Evolutionary conservation across 2,113 vertebrate species (phyloP), one percentile per base, ranked within the genome.

Genomic region (Cynoglossus semilaevis): DNA sequence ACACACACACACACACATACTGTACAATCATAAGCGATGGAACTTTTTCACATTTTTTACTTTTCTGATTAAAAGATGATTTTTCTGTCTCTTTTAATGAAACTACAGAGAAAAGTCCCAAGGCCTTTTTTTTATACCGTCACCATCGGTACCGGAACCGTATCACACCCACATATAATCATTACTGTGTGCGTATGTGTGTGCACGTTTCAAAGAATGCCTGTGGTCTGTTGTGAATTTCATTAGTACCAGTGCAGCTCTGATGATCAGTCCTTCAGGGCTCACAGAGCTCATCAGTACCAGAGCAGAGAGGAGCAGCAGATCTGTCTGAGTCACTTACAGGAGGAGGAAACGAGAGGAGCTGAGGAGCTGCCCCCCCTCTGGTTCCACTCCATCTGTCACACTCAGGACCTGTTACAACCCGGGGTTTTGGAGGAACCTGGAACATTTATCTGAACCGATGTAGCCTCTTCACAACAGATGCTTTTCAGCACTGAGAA

Each of bases 1-100:
- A 51, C 60, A 58, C 58, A 58, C 46, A 50, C 40, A 17, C 29
- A 46, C 34, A 51, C 46, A 68, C 7, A 19, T 17, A 51, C 45
- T 15, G 44, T 38, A 52, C 64, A 75, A 77, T 85, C 77, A 79
- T 79, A 79, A 79, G 67, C 17, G 70, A 61, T 72, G 79, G 71
- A 70, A 77, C 70, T 81, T 85, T 81, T 56, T 64, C 75, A 73
- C 70, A 81, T 83, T 75, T 85, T 81, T 85, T 78, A 77, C 53
- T 51, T 35, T 58, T 58, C 41, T 81, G 77, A 85, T 81, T 85
- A 77, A 85, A 81, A 74, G 70, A 83, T 79, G 70, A 83, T 81
- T 79, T 67, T 17, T 59, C 54, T 36, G 59, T 76, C 58, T 46
- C 46, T 58, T 51, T 5, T 80, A 68, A 82, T 38, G 49, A 48